Percentiles rank a stretch among this genome's conserved stretches.
These are phyloP conservation scores for Glossosoma conforme DNA, from an alignment of 1,140 invertebrate genomes.

Conservation along the genomic window DNA sequence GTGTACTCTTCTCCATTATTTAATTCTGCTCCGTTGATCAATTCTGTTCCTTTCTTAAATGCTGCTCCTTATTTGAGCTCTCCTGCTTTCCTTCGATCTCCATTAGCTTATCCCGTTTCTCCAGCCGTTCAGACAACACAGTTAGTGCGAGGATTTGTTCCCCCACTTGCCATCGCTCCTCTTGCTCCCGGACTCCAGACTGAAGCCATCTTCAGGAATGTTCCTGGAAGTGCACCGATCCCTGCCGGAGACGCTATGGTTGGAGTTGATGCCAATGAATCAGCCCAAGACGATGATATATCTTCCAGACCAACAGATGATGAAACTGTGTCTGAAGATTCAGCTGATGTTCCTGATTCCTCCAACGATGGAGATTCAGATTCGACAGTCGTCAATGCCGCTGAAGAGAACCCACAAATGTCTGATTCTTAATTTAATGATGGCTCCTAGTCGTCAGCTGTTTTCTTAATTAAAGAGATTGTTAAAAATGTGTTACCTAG, in stretches of 20 bases:
- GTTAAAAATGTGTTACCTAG: no score
- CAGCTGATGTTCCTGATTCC: neutral
- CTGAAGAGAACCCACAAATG: no score
- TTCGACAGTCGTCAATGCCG: no score
- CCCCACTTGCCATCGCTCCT: constrained; percentile 5
- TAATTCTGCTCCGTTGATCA: constrained; percentile 33
- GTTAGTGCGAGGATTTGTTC: constrained; percentile 9
- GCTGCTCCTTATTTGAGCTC: constrained; percentile 14
- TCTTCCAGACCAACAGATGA: neutral
- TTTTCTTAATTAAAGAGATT: no score
- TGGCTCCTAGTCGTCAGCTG: no score
- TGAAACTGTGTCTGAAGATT: neutral
- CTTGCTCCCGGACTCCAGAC: constrained; percentile 16
- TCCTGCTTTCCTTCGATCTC: neutral
- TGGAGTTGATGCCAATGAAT: neutral
- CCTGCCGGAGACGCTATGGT: constrained; percentile 6
- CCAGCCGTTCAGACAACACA: constrained; percentile 7
- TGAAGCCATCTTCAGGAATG: constrained; percentile 7
- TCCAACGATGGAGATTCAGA: neutral
- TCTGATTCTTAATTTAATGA: no score
- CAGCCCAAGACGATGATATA: neutral
- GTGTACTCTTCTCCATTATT: no score
- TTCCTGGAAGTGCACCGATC: neutral
- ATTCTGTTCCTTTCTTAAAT: constrained; percentile 6
- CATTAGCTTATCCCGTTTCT: constrained; percentile 31